Evolutionary conservation across 2,888 invertebrate species (phyloP).

Genomic region (Dioctria linearis): DNA sequence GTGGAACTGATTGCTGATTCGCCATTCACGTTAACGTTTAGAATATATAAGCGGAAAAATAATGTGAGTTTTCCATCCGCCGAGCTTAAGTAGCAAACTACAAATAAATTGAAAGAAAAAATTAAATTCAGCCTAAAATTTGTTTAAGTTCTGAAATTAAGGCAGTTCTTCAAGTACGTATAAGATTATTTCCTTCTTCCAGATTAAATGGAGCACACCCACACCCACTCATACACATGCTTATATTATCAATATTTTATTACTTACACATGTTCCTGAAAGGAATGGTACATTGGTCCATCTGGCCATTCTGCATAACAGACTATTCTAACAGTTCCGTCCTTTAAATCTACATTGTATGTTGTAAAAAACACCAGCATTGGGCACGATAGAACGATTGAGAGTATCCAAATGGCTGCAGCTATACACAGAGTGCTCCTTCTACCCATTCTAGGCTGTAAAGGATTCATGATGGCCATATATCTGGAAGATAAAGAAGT

Average conservation of each 20-base stretch:
- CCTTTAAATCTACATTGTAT: conserved; percentile 73
- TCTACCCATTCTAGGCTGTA: conserved; percentile 90
- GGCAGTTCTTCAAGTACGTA: too few species aligned
- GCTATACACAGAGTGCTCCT: conserved; percentile 87
- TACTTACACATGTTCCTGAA: conserved; percentile 84
- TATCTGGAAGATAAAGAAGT: conserved; percentile 78
- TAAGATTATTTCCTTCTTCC: too few species aligned
- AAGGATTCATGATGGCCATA: conserved; percentile 94
- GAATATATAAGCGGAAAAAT: too few species aligned
- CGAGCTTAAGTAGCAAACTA: too few species aligned
- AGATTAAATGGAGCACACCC: too few species aligned
- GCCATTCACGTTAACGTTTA: too few species aligned
- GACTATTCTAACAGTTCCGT: conserved; percentile 77
- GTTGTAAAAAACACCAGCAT: conserved; percentile 89
- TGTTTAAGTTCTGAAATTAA: too few species aligned
- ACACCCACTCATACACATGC: too few species aligned
- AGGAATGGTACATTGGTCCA: conserved; percentile 80
- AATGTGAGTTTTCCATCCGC: too few species aligned
- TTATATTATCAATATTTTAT: background rate
- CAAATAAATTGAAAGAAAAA: too few species aligned
- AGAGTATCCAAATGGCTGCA: conserved; percentile 86
- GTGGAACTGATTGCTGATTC: too few species aligned
- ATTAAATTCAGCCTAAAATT: background rate
- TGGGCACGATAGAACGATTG: conserved; percentile 86
- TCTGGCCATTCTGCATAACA: conserved; percentile 93